Evolutionary conservation across 2,797 vertebrate genomes (phyloP).

Genomic region (Aratinga solstitialis): DNA sequence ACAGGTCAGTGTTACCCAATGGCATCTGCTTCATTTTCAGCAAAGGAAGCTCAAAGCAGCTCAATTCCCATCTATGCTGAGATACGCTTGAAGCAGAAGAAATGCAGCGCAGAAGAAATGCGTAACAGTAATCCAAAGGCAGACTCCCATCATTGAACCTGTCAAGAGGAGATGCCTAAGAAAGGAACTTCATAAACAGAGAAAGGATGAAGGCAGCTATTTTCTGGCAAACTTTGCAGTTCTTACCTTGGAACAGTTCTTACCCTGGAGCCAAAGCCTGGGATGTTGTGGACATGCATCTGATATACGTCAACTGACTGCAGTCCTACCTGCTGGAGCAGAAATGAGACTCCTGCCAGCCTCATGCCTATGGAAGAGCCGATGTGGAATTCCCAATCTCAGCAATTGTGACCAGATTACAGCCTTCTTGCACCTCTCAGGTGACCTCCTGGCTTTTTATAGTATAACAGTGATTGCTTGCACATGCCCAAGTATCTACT

Average conservation of each 20-base stretch:
- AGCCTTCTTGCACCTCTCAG: background rate
- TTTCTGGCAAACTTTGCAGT: background rate
- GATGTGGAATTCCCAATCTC: accelerated
- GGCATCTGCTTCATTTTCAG: background rate
- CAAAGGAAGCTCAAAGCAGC: background rate
- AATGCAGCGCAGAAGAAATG: background rate
- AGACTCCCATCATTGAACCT: background rate
- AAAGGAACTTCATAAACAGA: background rate
- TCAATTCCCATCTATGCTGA: background rate
- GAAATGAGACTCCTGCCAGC: background rate
- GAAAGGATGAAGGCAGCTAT: background rate
- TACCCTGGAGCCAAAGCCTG: background rate
- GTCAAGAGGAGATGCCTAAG: background rate
- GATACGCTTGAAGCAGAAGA: background rate
- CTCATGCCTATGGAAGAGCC: background rate
- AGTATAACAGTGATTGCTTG: background rate
- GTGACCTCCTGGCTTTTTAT: background rate
- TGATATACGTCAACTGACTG: background rate
- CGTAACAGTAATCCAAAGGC: background rate
- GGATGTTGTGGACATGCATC: background rate
- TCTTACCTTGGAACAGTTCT: background rate
- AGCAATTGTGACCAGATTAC: background rate
- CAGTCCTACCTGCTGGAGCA: background rate
- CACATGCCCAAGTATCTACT: background rate
- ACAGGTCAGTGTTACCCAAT: background rate